A percentile compares a stretch with the other conserved stretches of the same genome.
phyloP scores from a whole-genome alignment of 1,140 invertebrate species.

The Streblospio benedicti region DNA sequence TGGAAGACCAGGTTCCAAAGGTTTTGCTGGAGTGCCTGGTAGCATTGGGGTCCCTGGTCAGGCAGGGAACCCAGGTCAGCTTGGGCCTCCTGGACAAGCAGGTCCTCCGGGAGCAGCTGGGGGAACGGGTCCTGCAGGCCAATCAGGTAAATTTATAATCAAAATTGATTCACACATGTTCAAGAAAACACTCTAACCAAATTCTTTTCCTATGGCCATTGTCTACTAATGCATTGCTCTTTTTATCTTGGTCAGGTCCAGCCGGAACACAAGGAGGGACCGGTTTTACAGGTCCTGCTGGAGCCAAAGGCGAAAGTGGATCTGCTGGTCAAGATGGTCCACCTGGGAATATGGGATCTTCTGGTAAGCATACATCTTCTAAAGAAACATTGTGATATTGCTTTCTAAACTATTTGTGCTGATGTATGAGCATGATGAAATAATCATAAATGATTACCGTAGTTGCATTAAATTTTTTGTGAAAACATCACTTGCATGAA shows the following conservation, averaged over 20 bases:
- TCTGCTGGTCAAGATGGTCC: no score
- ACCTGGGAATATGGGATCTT: no score
- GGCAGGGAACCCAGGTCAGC: slow-evolving; percentile 2
- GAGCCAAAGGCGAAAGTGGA: neutral
- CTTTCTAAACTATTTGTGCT: no score
- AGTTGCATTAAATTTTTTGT: no score
- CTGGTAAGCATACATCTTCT: no score
- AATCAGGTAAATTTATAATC: neutral
- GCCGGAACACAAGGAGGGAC: neutral
- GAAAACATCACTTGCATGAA: no score
- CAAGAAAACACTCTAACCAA: neutral
- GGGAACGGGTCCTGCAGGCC: neutral
- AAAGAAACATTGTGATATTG: no score
- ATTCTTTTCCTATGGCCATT: neutral
- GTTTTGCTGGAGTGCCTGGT: slow-evolving; percentile 22
- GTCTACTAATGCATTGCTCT: neutral
- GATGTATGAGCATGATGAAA: no score
- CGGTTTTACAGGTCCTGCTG: neutral
- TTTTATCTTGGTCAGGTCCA: neutral
- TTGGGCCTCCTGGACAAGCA: slow-evolving; percentile 39
- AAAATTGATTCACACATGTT: neutral
- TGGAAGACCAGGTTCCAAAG: slow-evolving; percentile 12
- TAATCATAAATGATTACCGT: no score
- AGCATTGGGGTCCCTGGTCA: slow-evolving; percentile 19
- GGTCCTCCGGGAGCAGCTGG: slow-evolving; percentile 30